Evolutionary conservation across 2,888 invertebrate species (phyloP), one percentile per base, ranked within the genome.

Genomic region (Nymphalis urticae): DNA sequence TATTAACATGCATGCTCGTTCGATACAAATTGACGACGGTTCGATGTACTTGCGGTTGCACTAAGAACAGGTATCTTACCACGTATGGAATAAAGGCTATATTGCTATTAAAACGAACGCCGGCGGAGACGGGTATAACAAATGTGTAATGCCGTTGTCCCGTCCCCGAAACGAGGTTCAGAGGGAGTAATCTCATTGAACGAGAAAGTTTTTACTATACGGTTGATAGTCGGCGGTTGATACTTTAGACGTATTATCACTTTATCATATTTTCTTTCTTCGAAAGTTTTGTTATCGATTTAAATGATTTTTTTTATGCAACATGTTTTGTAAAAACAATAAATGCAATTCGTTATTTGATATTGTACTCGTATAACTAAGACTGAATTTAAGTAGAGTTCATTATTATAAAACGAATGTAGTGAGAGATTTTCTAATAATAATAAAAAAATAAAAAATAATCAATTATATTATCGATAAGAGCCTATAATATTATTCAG

Each of bases 1-100:
- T 89, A 90, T 88, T 88, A 89, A 82, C 86, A 87, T 90, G 86
- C 86, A 85, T 81, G 80, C 80, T 78, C 80, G 81, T 77, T 78
- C 84, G 83, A 86, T 85, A 87, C 86, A 89, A 90, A 90, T 90
- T 87, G 86, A 78, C 84, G 82, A 86, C 85, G 87, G 87, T 83
- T 81, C 80, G 82, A 80, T 80, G 79, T 76, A 75, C 79, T 79
- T 79, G 80, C 73, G 77, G 75, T 72, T 68, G 59, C 61, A 61
- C 60, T 48, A 50, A 56, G 56, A 56, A 62, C 42, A 62, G 53
- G 59, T 70, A 27, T 59, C 59, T 58, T 70, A 59, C 50, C 27
- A 9, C 19, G 48, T 54, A 48, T 13, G 36, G 19, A 42, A 62
- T 68, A 70, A 66, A 58, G 64, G 59, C 51, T 48, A 70, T 59